Percentiles rank a stretch among this genome's conserved stretches.
These are phyloP conservation scores for Apamea monoglypha DNA, from an alignment of 2,888 invertebrate genomes.

Conservation along the genomic window DNA sequence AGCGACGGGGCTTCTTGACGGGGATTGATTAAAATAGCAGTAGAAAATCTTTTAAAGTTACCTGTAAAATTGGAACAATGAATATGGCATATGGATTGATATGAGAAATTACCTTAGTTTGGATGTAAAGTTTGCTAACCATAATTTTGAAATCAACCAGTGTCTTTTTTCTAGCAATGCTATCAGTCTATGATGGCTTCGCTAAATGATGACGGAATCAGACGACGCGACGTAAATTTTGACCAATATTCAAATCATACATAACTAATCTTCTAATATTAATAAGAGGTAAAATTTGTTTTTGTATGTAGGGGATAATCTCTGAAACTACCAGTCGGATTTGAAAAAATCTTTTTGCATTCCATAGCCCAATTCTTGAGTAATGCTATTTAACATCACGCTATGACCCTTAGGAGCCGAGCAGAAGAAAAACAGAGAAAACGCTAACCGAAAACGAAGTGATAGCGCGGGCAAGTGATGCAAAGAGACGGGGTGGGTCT, in stretches of 20 bases:
- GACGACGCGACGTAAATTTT: neutral
- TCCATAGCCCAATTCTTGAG: neutral
- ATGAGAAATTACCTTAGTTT: slow-evolving; percentile 7
- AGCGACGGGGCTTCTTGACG: slow-evolving; percentile 84
- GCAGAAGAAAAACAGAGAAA: too few species aligned
- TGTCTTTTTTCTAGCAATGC: too few species aligned
- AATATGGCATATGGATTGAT: slow-evolving; percentile 45
- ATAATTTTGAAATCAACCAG: slow-evolving; percentile 54
- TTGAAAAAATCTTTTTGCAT: too few species aligned
- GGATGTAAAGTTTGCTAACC: neutral
- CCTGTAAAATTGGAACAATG: slow-evolving; percentile 81
- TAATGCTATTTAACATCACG: neutral
- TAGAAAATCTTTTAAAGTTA: slow-evolving; percentile 71
- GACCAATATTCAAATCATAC: neutral
- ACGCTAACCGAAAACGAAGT: too few species aligned
- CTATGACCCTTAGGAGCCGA: too few species aligned
- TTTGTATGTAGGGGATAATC: too few species aligned
- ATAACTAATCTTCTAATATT: neutral
- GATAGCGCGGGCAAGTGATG: too few species aligned
- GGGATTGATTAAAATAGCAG: slow-evolving; percentile 72
- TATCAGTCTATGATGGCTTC: neutral
- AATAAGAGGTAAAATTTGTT: neutral
- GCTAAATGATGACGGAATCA: slow-evolving; percentile 1
- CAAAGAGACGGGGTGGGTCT: too few species aligned
- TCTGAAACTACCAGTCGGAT: too few species aligned